These are phyloP conservation scores for Apostichopus parvimensis DNA, from an alignment of 35 echinoderm and acorn worm genomes.

Conservation along the genomic window DNA sequence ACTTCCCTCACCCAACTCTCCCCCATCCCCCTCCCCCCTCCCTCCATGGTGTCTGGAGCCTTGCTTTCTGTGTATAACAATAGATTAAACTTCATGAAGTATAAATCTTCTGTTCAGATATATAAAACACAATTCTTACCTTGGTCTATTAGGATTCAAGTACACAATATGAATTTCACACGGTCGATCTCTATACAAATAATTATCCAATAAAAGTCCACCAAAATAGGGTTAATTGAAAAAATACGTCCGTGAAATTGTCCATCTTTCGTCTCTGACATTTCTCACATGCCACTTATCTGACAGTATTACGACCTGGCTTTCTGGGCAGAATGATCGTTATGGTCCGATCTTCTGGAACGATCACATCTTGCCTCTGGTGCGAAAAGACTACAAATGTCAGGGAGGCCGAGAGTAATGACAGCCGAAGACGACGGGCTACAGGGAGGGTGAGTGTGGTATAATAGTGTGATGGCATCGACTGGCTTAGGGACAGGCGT, in stretches of 20 bases:
- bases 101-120: too few species aligned
- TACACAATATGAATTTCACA: too few species aligned
- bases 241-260: neutral
- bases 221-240: neutral
- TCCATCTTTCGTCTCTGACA: neutral
- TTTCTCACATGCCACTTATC: neutral
- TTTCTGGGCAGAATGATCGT: neutral
- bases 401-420: neutral
- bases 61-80: too few species aligned
- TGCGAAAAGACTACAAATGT: neutral
- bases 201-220: neutral
- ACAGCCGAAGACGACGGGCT: neutral
- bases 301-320: neutral
- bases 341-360: neutral
- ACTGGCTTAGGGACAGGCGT: too few species aligned
- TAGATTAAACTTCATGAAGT: too few species aligned
- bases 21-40: too few species aligned
- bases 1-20: too few species aligned
- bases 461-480: too few species aligned
- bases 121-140: too few species aligned
- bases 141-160: too few species aligned
- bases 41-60: too few species aligned
- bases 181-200: neutral
- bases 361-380: neutral
- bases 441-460: too few species aligned